Evolutionary conservation across 2,113 vertebrate genomes (phyloP).

Genomic region (Prionailurus viverrinus): DNA sequence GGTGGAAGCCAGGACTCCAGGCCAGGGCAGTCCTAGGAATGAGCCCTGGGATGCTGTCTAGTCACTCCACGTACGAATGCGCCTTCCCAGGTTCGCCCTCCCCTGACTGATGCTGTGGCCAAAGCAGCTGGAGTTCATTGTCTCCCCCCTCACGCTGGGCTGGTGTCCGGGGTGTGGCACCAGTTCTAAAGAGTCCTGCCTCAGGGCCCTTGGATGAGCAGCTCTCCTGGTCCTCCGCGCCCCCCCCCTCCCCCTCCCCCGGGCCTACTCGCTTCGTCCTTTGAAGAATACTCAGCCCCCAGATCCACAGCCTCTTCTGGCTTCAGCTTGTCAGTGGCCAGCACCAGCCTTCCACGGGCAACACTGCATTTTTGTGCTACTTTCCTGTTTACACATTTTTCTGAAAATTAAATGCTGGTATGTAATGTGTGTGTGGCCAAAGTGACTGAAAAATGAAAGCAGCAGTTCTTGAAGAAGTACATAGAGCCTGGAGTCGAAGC

Average conservation of each 20-base stretch:
- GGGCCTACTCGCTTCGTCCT: not conserved
- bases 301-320: not conserved
- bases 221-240: not conserved
- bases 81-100: not conserved
- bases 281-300: not conserved
- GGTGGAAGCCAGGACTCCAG: not conserved
- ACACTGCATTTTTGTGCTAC: not conserved
- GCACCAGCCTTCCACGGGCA: not conserved
- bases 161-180: not conserved
- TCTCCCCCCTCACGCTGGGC: rapidly evolving
- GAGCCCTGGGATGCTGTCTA: not conserved
- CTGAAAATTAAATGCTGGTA: slow-evolving; percentile 69
- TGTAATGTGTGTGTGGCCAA: not conserved
- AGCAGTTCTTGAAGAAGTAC: not conserved
- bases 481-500: not conserved
- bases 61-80: not conserved
- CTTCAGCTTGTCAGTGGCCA: not conserved
- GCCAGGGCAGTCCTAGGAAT: not conserved
- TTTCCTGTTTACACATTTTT: slow-evolving; percentile 40
- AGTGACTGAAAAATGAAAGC: not conserved
- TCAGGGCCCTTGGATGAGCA: not conserved
- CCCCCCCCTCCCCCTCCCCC: not conserved
- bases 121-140: not conserved
- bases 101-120: not conserved
- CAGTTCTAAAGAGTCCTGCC: not conserved